Evolutionary conservation across 2,797 vertebrate species (phyloP).

Genomic region (Pteropus rufus): DNA sequence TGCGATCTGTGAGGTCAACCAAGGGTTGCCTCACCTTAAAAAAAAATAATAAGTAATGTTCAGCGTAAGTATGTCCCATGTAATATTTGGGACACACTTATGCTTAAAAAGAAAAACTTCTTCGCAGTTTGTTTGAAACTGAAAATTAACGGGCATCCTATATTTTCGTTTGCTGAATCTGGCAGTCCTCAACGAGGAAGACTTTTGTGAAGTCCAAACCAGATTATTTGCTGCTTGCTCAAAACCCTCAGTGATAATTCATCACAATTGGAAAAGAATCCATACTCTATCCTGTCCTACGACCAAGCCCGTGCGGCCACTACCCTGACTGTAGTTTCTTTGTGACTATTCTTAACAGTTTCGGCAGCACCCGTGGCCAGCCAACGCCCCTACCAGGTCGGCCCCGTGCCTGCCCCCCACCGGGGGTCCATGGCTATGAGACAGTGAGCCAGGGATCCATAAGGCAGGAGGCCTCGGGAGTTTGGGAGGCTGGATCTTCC

Average conservation of each 20-base stretch:
- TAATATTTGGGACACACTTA: not conserved
- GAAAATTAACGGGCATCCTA: not conserved
- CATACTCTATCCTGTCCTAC: no score
- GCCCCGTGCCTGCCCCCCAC: not conserved
- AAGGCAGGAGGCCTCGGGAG: not conserved
- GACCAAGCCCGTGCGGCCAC: rapidly evolving
- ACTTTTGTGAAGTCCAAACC: not conserved
- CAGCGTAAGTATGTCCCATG: not conserved
- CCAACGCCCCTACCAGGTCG: not conserved
- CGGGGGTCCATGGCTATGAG: not conserved
- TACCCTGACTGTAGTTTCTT: not conserved
- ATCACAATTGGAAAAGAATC: not conserved
- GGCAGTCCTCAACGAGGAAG: not conserved
- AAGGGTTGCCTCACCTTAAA: no score
- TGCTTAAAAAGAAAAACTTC: not conserved
- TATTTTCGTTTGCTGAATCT: not conserved
- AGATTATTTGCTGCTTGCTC: not conserved
- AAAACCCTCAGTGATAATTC: not conserved
- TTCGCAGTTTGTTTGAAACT: not conserved
- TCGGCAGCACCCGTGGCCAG: not conserved
- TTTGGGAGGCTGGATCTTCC: not conserved
- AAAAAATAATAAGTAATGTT: not conserved
- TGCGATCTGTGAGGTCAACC: no score
- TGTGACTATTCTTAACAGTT: not conserved
- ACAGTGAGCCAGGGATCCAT: not conserved